phyloP scores from a whole-genome alignment of 2,797 vertebrate species.

The Centroberyx gerrardi region DNA sequence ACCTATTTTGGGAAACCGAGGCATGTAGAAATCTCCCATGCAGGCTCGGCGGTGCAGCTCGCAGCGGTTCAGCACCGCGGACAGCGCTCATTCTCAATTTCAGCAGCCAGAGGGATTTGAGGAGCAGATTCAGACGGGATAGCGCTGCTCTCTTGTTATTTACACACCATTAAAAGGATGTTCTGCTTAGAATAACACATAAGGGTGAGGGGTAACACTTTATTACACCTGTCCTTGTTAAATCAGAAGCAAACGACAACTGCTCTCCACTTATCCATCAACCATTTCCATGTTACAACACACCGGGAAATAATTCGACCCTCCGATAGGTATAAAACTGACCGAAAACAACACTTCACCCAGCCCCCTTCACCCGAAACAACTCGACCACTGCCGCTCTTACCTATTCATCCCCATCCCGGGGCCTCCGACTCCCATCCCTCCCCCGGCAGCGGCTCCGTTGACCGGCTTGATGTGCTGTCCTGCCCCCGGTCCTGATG shows the following conservation, averaged over 20 bases:
- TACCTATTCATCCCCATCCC: conserved; percentile 85
- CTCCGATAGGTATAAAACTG: not conserved
- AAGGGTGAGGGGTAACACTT: conserved; percentile 1
- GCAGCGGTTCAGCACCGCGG: not conserved
- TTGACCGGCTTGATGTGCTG: conserved; percentile 87
- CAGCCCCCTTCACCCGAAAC: conserved; percentile 18
- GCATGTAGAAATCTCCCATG: not conserved
- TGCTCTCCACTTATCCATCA: conserved; percentile 13
- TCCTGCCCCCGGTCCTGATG: conserved; percentile 78
- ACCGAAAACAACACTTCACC: conserved; percentile 15
- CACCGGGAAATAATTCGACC: conserved; percentile 12
- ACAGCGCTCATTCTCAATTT: too few species aligned
- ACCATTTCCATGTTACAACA: conserved; percentile 43
- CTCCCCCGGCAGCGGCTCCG: conserved; percentile 85
- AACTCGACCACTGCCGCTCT: conserved; percentile 32
- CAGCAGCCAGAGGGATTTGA: too few species aligned
- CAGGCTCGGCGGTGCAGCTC: conserved; percentile 40
- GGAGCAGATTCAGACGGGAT: too few species aligned
- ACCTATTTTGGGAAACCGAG: conserved; percentile 7
- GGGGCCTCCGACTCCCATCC: conserved; percentile 81
- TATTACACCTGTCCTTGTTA: not conserved
- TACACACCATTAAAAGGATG: not conserved
- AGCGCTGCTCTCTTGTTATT: not conserved
- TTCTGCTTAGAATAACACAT: not conserved
- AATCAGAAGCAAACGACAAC: not conserved